phyloP scores from a whole-genome alignment of 2,888 invertebrate genomes.

The Mesorhabditis belari region DNA sequence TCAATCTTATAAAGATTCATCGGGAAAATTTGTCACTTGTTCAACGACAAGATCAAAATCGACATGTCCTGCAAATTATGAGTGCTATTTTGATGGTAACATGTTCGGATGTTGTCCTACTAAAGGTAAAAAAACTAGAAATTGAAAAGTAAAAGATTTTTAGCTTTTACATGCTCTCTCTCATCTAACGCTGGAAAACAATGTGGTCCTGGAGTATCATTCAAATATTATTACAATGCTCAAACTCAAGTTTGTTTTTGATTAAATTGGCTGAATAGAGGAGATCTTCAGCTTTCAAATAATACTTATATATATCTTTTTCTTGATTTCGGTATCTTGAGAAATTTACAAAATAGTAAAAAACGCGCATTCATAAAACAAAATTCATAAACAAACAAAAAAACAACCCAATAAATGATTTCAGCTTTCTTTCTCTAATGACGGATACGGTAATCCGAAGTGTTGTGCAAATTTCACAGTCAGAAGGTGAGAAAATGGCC shows the following conservation, averaged over 20 bases:
- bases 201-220: slow-evolving; percentile 39
- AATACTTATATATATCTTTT: too few relatives aligned
- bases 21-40: slow-evolving; percentile 34
- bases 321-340: too few relatives aligned
- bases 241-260: slow-evolving; percentile 27
- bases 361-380: too few relatives aligned
- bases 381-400: too few relatives aligned
- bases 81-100: slow-evolving; percentile 36
- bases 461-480: too few relatives aligned
- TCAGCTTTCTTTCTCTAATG: too few relatives aligned
- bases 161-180: slow-evolving; percentile 38
- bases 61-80: slow-evolving; percentile 37
- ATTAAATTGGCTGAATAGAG: too few relatives aligned
- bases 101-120: slow-evolving; percentile 42
- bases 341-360: too few relatives aligned
- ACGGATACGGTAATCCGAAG: too few relatives aligned
- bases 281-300: too few relatives aligned
- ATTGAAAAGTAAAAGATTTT: neutral
- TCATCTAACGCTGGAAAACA: slow-evolving; percentile 30
- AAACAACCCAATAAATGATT: too few relatives aligned
- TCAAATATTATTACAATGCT: slow-evolving; percentile 38
- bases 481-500: too few relatives aligned
- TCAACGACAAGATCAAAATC: slow-evolving; percentile 23
- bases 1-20: slow-evolving; percentile 35
- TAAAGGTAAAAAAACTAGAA: slow-evolving; percentile 11